Conservation (phyloP, 2,797 vertebrate species). For the Enteromius mattozi region DNA sequence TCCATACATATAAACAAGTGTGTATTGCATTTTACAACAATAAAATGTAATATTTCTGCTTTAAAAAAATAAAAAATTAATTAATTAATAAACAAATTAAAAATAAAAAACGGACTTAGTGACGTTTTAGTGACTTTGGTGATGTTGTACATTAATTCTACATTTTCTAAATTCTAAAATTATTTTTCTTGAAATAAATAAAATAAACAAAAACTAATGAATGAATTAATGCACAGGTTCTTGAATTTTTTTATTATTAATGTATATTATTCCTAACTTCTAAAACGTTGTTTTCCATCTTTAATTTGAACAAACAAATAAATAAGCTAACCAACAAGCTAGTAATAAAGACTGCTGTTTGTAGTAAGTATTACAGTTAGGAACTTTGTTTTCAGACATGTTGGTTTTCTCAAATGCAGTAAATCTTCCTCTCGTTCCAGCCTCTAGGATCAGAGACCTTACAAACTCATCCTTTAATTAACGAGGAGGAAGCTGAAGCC, state of each 20-base stretch:
- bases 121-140: no score
- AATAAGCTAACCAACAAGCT: neutral
- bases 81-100: no score
- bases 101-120: no score
- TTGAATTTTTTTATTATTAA: neutral
- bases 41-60: neutral
- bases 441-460: conserved; percentile 29
- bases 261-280: neutral
- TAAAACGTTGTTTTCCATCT: neutral
- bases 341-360: neutral
- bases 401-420: neutral
- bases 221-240: neutral
- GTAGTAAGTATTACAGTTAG: neutral
- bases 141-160: no score
- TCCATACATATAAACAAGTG: neutral
- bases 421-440: neutral
- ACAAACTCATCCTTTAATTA: conserved; percentile 51
- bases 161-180: no score
- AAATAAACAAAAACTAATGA: neutral
- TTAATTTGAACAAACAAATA: neutral
- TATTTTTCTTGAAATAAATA: no score
- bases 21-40: no score
- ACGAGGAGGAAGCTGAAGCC: conserved; percentile 29
- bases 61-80: no score
- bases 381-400: neutral